Percentiles rank a stretch among this genome's conserved stretches.
These are phyloP conservation scores for Gallinago nigripennis DNA, from an alignment of 2,797 vertebrate genomes.

Conservation along the genomic window DNA sequence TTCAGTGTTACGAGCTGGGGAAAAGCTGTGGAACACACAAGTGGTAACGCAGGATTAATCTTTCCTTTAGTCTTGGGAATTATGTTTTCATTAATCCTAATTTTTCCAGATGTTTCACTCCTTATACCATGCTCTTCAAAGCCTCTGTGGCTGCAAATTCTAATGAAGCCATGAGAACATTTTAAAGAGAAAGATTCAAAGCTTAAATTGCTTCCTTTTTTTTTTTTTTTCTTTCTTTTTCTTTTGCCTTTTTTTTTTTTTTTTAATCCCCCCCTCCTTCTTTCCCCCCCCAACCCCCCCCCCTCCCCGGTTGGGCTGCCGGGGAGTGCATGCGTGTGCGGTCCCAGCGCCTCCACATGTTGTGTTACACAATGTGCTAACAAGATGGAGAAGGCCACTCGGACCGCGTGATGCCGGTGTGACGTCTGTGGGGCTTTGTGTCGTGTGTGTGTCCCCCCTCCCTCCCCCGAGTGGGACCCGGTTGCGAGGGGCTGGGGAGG, in stretches of 20 bases:
- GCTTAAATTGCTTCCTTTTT: constrained; percentile 53
- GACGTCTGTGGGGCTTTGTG: constrained; percentile 41
- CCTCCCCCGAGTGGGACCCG: background rate
- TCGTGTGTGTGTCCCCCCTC: background rate
- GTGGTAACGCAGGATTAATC: constrained; percentile 65
- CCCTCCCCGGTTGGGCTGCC: constrained; percentile 3
- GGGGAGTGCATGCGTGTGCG: constrained; percentile 45
- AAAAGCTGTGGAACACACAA: constrained; percentile 67
- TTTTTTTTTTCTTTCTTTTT: background rate
- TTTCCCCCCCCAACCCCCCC: background rate
- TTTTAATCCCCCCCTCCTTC: background rate
- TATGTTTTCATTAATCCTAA: constrained; percentile 70
- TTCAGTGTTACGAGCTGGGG: constrained; percentile 51
- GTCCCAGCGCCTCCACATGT: constrained; percentile 52
- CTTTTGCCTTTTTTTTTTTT: too few relatives aligned
- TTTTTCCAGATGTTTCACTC: constrained; percentile 78
- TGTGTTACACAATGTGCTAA: constrained; percentile 69
- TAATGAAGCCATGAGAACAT: constrained; percentile 64
- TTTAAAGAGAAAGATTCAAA: constrained; percentile 66
- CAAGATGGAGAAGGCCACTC: constrained; percentile 57
- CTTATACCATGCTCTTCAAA: constrained; percentile 74
- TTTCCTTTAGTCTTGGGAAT: constrained; percentile 67
- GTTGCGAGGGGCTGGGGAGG: background rate
- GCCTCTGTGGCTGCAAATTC: constrained; percentile 62
- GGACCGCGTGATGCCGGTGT: constrained; percentile 32